A percentile compares a stretch with the other conserved stretches of the same genome.
Conservation (phyloP, 2,888 invertebrate genomes). For the Sthenelais limicola region DNA sequence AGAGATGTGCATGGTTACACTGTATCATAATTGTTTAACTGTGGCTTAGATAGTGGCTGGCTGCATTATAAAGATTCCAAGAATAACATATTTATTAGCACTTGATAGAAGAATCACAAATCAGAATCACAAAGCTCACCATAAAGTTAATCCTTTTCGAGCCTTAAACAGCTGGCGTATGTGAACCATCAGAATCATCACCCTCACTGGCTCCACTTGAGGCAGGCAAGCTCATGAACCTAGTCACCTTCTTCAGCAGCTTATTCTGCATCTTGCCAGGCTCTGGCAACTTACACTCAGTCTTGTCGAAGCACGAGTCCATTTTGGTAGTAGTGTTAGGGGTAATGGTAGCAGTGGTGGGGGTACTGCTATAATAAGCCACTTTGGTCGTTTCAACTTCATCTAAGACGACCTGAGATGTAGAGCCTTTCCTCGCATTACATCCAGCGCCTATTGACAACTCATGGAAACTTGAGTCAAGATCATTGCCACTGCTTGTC, state of each 20-base stretch:
- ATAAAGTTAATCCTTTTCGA: conserved; percentile 25
- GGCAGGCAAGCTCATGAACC: conserved; percentile 44
- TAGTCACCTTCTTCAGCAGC: conserved; percentile 32
- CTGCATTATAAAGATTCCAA: no score
- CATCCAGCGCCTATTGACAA: no score
- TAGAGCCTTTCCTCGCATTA: no score
- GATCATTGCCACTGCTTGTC: neutral
- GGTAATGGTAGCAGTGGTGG: conserved; percentile 9
- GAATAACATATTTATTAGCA: no score
- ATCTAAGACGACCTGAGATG: no score
- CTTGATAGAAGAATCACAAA: no score
- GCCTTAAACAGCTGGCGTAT: neutral
- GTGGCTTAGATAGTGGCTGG: no score
- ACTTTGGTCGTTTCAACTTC: no score
- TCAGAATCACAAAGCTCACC: conserved; percentile 24
- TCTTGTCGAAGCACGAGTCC: neutral
- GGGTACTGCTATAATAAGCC: no score
- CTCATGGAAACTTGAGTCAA: conserved; percentile 16
- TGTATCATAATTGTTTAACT: no score
- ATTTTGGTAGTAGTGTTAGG: neutral
- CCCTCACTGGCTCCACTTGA: conserved; percentile 7
- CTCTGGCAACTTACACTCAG: neutral
- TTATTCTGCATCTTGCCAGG: conserved; percentile 4
- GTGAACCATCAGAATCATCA: conserved; percentile 5
- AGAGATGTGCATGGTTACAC: no score